Evolutionary conservation across 2,113 vertebrate genomes (phyloP), one percentile per base, ranked within the genome.

Genomic region (Okapia johnstoni): DNA sequence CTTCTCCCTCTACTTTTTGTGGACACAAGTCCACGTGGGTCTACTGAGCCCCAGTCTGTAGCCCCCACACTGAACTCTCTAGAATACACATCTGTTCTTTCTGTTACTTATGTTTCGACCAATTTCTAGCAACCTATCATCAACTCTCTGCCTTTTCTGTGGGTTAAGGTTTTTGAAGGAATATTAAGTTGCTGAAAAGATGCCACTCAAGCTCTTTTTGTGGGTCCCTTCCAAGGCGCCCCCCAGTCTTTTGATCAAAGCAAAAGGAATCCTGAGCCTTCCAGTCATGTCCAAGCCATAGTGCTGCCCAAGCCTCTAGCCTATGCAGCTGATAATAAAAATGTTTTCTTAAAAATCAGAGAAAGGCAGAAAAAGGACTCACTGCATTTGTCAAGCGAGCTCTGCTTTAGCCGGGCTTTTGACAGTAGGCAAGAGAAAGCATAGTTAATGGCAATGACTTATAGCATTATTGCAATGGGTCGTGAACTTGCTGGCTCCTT

Each of bases 401-500:
- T 83, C 28, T 73, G 66, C n/a, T 70, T 46, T 58, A 57, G 73
- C 15, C 28, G n/a, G 40, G 4, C 19, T 90, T 84, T 94, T 61
- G 55, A 90, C 5, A 5, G 36, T 33, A 90, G 70, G 26, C 52
- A 66, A 97, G 89, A 85, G 58, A 97, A 97, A 96, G 77, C 73
- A 5, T 33, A 86, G 57, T 96, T 89, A 96, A 93, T 96, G 97
- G 66, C 63, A 96, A 93, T 52, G 85, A 66, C 60, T 89, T 96
- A 97, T 94, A 61, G 93, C 55, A 70, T 57, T 52, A 33, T 76
- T 61, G 90, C 48, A 77, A 70, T 57, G 52, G 96, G 97, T 95
- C 33, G 13, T 93, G 97, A 97, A 93, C 94, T 97, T 85, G 77
- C 88, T 97, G 97, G 55, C 95, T 96, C 70, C 85, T 96, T 46